Evolutionary conservation across 2,113 vertebrate genomes (phyloP).

Genomic region (Apteryx mantelli): DNA sequence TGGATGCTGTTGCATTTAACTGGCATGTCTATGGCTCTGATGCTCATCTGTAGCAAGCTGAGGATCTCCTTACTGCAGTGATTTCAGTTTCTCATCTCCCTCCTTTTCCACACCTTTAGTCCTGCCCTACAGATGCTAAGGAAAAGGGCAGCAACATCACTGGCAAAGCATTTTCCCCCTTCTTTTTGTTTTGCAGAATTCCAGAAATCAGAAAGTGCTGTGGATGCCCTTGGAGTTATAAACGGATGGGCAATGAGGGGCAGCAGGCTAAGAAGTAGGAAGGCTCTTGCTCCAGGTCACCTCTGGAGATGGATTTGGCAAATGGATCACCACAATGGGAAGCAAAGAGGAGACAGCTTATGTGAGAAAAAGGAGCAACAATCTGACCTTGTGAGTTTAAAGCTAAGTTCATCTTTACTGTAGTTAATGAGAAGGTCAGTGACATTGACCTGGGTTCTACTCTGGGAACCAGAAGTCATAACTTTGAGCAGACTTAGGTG

Average conservation of each 20-base stretch:
- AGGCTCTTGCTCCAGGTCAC: slow-evolving; percentile 83
- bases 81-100: neutral
- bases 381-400: slow-evolving; percentile 7
- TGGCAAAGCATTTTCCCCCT: neutral
- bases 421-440: neutral
- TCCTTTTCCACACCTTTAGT: neutral
- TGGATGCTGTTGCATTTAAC: neutral
- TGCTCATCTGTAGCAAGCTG: neutral
- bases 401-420: neutral
- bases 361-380: neutral
- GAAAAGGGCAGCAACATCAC: neutral
- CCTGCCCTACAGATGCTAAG: neutral
- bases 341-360: neutral
- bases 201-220: slow-evolving; percentile 60
- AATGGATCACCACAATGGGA: neutral
- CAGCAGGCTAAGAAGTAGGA: slow-evolving; percentile 64
- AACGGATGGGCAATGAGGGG: slow-evolving; percentile 18
- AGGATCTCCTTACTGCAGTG: neutral
- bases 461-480: neutral
- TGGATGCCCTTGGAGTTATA: slow-evolving; percentile 69
- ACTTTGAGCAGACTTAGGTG: neutral
- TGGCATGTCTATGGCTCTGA: neutral
- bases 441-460: neutral
- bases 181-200: slow-evolving; percentile 80
- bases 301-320: slow-evolving; percentile 78